Evolutionary conservation across 2,797 vertebrate species (phyloP), one percentile per base, ranked within the genome.

Genomic region (Leuciscus waleckii): DNA sequence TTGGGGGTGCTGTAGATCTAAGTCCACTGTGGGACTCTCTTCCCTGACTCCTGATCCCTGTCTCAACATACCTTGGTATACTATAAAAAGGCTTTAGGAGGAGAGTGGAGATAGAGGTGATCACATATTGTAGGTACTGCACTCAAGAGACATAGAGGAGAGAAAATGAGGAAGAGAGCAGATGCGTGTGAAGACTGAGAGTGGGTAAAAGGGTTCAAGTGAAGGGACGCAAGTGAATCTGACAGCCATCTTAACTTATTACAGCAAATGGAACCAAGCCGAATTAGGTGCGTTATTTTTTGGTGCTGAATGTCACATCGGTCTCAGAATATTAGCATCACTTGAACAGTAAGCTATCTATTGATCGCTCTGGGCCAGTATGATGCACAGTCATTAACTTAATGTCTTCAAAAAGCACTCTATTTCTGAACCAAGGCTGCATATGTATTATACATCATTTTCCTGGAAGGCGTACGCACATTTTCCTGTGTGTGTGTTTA

Each of bases 191-290:
- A 88, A 87, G 85, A 83, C 43, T 82, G 68, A 69, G 65, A 63
- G 81, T 51, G 39, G 73, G 23, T 10, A 67, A 65, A 49, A 35
- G 41, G 17, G 56, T 89, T 95, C 91, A 93, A 89, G 88, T 91
- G 92, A 91, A 83, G 68, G 90, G 88, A 94, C 81, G 85, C 88
- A 93, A 95, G 90, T 70, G 76, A 94, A 94, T 91, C 92, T 61
- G 94, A 95, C 94, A 95, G 93, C 92, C 91, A 90, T 95, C 94
- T 89, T 86, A 93, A 92, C 94, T 94, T 94, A 93, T 95, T 95
- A 95, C 91, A 91, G 92, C 86, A 91, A 92, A 92, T 46, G 80
- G 90, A 93, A 93, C 92, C 92, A 93, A 91, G 87, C 92, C 67
- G 87, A 94, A 95, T 95, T 92, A 94, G 93, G 89, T 93, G 92